Conservation (phyloP, 2,797 vertebrate species). For the Xiphorhynchus erythropygius region DNA sequence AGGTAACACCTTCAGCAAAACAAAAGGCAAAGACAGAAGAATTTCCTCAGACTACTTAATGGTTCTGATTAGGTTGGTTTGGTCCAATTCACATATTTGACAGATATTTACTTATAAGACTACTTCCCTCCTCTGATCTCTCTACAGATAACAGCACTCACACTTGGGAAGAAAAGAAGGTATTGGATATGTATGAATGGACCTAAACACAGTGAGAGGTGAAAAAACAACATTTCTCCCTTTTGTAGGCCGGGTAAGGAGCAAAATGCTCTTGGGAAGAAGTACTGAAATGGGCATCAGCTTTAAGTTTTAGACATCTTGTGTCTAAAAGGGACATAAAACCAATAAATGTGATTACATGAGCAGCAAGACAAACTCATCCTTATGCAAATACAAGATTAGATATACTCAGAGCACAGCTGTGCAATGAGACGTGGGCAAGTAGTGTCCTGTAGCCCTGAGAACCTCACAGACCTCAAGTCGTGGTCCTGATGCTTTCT, state of each 20-base stretch:
- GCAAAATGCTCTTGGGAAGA: neutral
- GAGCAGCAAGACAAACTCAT: neutral
- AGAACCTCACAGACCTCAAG: neutral
- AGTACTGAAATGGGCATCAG: neutral
- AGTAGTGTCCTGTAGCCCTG: neutral
- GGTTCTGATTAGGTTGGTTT: neutral
- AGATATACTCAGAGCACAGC: neutral
- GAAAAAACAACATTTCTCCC: neutral
- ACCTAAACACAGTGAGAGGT: neutral
- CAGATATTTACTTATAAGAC: neutral
- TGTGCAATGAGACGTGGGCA: neutral
- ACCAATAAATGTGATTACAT: neutral
- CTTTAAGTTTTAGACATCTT: neutral
- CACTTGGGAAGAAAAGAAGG: neutral
- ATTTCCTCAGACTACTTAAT: neutral
- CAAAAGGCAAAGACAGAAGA: neutral
- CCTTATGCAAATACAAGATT: neutral
- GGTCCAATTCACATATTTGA: neutral
- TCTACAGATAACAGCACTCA: neutral
- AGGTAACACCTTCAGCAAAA: neutral
- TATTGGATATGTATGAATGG: accelerated
- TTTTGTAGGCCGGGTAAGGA: neutral
- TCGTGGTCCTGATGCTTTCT: accelerated
- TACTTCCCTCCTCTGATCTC: neutral
- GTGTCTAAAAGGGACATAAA: neutral